phyloP scores from a whole-genome alignment of 1,140 invertebrate genomes.

The Eueides isabella region DNA sequence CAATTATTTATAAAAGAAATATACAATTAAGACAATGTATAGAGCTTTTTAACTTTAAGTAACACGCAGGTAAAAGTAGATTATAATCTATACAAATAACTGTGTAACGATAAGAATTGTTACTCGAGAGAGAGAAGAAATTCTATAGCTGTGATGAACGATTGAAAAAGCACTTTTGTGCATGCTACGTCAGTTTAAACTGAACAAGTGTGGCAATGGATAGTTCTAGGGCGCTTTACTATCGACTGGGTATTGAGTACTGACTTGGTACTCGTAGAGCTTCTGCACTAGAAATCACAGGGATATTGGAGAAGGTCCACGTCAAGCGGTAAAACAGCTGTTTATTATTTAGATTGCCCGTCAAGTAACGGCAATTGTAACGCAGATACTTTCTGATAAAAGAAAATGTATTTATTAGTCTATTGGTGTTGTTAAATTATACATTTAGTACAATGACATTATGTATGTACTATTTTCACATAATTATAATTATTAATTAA shows the following conservation, averaged over 20 bases:
- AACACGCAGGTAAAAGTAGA: conserved; percentile 72
- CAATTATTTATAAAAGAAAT: conserved; percentile 76
- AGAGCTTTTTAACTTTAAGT: conserved; percentile 80
- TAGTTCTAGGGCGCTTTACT: conserved; percentile 37
- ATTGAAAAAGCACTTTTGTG: conserved; percentile 73
- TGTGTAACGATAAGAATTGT: conserved; percentile 58
- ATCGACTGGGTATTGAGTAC: conserved; percentile 1
- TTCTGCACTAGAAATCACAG: conserved; percentile 5
- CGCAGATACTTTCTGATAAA: conserved; percentile 60
- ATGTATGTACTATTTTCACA: conserved; percentile 67
- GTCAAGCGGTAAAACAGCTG: conserved; percentile 19
- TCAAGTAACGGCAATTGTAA: conserved; percentile 53
- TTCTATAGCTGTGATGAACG: conserved; percentile 77
- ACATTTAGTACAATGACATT: conserved; percentile 73
- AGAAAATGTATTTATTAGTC: conserved; percentile 50
- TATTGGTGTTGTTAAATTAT: conserved; percentile 69
- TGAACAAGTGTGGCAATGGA: conserved; percentile 27
- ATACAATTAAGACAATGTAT: conserved; percentile 78
- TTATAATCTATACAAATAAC: conserved; percentile 66
- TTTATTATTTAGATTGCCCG: conserved; percentile 39
- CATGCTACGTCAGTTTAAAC: conserved; percentile 58
- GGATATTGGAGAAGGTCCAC: conserved; percentile 1
- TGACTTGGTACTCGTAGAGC: not conserved
- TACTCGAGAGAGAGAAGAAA: conserved; percentile 71
- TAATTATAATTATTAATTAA: conserved; percentile 52